These are phyloP conservation scores for Malurus leucopterus DNA, from an alignment of 2,797 vertebrate species.

Conservation along the genomic window DNA sequence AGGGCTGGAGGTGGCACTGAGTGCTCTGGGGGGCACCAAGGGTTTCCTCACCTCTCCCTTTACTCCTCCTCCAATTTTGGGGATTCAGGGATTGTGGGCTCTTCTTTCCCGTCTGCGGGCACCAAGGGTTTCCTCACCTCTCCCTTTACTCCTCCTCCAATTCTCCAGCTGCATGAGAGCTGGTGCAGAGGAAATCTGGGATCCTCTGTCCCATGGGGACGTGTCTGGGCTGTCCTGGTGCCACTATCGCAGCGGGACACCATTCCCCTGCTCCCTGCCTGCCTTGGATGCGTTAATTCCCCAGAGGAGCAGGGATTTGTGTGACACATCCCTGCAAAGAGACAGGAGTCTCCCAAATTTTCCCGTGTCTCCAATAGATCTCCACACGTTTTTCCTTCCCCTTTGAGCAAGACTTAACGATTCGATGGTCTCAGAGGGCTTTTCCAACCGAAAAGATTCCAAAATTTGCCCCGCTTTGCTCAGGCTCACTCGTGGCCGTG, in stretches of 20 bases:
- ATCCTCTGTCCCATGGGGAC: rapidly evolving
- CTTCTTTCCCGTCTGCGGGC: neutral
- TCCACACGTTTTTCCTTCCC: neutral
- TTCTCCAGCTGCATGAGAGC: neutral
- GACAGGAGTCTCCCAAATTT: rapidly evolving
- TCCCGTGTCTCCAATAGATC: neutral
- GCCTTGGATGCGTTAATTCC: neutral
- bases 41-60: too few relatives aligned
- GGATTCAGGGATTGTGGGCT: neutral
- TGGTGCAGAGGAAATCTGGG: neutral
- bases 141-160: neutral
- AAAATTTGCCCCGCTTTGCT: neutral
- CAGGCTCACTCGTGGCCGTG: neutral
- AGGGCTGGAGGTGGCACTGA: neutral
- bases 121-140: neutral
- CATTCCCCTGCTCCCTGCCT: neutral
- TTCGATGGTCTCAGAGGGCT: neutral
- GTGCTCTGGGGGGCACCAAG: too few relatives aligned
- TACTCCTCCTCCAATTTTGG: too few relatives aligned
- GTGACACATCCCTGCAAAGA: neutral
- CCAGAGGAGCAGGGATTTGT: neutral
- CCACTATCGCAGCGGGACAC: neutral
- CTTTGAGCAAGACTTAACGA: neutral
- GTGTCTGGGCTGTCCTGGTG: neutral
- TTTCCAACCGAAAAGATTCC: neutral